These are phyloP conservation scores for Gambusia holbrooki DNA, from an alignment of 2,113 vertebrate genomes.

Conservation along the genomic window DNA sequence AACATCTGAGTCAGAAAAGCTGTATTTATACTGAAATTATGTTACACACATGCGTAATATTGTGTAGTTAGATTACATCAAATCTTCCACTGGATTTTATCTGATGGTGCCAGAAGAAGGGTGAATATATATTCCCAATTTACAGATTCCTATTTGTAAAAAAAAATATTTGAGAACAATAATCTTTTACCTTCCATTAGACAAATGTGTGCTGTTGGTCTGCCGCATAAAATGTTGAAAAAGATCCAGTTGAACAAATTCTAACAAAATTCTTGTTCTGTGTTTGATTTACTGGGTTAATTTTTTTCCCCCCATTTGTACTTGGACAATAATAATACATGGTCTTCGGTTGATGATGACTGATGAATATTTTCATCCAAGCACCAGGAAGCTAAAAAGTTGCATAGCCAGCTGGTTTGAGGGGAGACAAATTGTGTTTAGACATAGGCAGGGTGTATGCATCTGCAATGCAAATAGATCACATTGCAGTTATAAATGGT, in stretches of 20 bases:
- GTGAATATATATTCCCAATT: not conserved
- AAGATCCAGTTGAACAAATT: not conserved
- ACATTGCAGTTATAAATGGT: constrained; percentile 12
- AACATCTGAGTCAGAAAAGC: too few relatives aligned
- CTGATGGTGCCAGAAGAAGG: not conserved
- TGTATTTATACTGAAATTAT: too few relatives aligned
- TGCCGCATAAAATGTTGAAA: not conserved
- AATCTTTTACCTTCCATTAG: too few relatives aligned
- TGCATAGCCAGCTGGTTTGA: not conserved
- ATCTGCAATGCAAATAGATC: constrained; percentile 21
- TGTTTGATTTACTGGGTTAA: not conserved
- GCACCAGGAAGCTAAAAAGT: constrained; percentile 1
- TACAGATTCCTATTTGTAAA: not conserved
- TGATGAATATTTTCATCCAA: not conserved
- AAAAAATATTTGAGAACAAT: not conserved
- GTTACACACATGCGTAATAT: too few relatives aligned
- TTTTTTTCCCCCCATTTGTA: too few relatives aligned
- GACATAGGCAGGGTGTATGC: not conserved
- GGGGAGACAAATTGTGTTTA: not conserved
- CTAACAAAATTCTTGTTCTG: not conserved
- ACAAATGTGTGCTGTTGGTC: not conserved
- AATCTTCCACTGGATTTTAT: too few relatives aligned
- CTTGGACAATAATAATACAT: not conserved
- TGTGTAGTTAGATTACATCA: too few relatives aligned
- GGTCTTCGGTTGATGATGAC: not conserved